phyloP scores from a whole-genome alignment of 2,113 vertebrate genomes.

The Pomatostomus ruficeps region DNA sequence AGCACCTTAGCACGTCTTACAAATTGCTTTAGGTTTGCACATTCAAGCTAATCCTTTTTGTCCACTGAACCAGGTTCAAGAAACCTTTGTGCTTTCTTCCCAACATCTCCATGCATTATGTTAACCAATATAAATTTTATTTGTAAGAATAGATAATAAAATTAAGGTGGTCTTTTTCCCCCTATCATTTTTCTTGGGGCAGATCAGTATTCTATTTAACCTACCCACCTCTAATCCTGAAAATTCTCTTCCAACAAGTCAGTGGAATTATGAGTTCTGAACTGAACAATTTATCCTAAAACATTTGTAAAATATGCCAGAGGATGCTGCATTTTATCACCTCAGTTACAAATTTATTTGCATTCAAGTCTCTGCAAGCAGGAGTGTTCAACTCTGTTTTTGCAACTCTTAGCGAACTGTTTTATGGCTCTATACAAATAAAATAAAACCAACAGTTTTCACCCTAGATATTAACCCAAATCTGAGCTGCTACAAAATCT shows the following conservation, averaged over 20 bases:
- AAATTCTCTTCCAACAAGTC: background rate
- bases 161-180: fast-evolving
- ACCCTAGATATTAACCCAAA: background rate
- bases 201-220: background rate
- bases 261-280: background rate
- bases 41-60: background rate
- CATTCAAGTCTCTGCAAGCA: background rate
- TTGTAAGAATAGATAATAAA: background rate
- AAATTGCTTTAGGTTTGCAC: background rate
- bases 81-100: background rate
- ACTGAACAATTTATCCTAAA: background rate
- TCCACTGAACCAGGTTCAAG: background rate
- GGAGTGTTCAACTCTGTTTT: background rate
- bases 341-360: background rate
- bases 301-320: background rate
- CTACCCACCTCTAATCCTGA: background rate
- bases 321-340: background rate
- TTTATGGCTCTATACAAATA: background rate
- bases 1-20: background rate
- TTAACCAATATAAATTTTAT: background rate
- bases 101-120: background rate
- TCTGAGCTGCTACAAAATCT: background rate
- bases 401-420: background rate
- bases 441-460: background rate
- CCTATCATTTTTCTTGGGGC: background rate